Percentiles rank a stretch among this genome's conserved stretches.
These are phyloP conservation scores for Sicus ferrugineus DNA, from an alignment of 2,888 invertebrate genomes.

Conservation along the genomic window DNA sequence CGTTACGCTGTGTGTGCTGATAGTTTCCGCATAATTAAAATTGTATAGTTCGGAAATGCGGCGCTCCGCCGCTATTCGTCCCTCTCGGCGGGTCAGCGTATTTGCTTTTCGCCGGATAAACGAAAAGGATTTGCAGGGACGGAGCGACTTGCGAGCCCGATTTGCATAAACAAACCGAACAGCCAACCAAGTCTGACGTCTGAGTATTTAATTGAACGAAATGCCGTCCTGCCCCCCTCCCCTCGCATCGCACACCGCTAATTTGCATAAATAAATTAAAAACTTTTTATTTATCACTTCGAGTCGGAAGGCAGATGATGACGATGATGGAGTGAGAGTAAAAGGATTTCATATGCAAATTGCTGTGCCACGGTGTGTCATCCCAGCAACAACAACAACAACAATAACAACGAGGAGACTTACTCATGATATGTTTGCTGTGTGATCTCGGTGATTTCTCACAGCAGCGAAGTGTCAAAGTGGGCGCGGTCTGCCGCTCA, in stretches of 20 bases:
- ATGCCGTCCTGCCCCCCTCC: neutral
- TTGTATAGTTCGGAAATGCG: neutral
- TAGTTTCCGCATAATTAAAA: conserved; percentile 28
- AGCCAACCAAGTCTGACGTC: neutral
- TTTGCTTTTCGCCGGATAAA: conserved; percentile 33
- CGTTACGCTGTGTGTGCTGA: neutral
- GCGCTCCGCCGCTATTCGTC: neutral
- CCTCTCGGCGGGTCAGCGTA: neutral
- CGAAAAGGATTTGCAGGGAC: conserved; percentile 42
- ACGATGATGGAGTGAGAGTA: neutral
- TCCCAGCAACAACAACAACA: neutral
- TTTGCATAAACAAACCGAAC: conserved; percentile 57
- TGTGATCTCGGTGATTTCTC: neutral
- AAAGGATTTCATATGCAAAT: conserved; percentile 30
- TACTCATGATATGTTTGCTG: neutral
- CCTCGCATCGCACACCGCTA: neutral
- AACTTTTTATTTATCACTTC: conserved; percentile 29
- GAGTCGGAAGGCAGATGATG: neutral
- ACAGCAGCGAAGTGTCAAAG: conserved; percentile 18
- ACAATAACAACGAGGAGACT: neutral
- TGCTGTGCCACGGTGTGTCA: neutral
- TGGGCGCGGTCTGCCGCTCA: neutral
- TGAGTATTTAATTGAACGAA: conserved; percentile 29
- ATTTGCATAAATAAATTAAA: conserved; percentile 62
- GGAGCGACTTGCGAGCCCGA: conserved; percentile 47